A percentile compares a stretch with the other conserved stretches of the same genome.
phyloP scores from a whole-genome alignment of 2,113 vertebrate genomes.

The Prochilodus magdalenae region DNA sequence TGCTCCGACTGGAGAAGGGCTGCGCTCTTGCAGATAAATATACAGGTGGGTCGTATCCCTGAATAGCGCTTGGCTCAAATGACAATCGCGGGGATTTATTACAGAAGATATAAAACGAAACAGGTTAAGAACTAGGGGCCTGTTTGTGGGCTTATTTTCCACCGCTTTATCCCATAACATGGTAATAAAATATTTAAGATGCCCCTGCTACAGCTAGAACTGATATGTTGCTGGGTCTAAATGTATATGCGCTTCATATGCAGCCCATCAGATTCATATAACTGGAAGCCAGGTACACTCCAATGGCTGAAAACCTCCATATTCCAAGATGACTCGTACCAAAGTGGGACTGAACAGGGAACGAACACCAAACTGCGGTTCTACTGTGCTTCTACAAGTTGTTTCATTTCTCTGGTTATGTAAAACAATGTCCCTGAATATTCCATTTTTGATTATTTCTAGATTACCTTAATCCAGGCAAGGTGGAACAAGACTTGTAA shows the following conservation, averaged over 20 bases:
- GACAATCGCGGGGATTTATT: not conserved
- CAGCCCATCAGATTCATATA: conserved; percentile 15
- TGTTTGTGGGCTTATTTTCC: not conserved
- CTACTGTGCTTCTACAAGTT: not conserved
- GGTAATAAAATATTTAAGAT: not conserved
- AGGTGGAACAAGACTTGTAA: not conserved
- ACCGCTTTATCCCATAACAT: conserved; percentile 11
- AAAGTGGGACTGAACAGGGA: no score
- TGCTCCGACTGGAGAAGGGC: not conserved
- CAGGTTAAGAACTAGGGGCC: not conserved
- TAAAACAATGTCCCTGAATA: not conserved
- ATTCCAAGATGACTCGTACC: not conserved
- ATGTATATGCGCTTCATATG: conserved; percentile 46
- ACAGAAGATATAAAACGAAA: not conserved
- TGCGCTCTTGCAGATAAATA: not conserved
- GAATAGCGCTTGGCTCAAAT: not conserved
- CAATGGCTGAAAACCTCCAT: conserved; percentile 55
- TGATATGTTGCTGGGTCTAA: conserved; percentile 38
- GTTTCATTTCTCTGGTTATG: not conserved
- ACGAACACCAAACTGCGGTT: not conserved
- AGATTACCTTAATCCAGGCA: not conserved
- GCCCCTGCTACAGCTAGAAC: conserved; percentile 50
- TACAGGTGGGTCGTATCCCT: not conserved
- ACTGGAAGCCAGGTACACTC: not conserved
- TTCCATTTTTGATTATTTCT: not conserved